Conservation (phyloP, 2,888 invertebrate genomes). For the Pterostichus niger region DNA sequence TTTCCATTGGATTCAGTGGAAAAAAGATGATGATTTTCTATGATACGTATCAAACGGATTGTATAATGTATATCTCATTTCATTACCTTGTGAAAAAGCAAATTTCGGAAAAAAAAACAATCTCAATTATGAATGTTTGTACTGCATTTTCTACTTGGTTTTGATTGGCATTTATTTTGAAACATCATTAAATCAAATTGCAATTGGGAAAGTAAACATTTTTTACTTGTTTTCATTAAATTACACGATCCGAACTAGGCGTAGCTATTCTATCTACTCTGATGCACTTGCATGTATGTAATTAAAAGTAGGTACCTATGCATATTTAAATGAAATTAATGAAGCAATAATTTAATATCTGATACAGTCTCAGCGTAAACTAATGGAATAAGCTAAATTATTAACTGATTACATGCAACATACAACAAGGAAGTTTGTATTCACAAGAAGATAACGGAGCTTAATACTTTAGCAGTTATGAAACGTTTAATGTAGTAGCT, state of each 20-base stretch:
- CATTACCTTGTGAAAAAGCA: too few species aligned
- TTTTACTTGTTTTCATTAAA: not conserved
- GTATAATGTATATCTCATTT: too few species aligned
- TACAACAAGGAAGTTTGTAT: constrained; percentile 3
- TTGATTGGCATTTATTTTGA: constrained; percentile 1
- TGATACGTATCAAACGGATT: too few species aligned
- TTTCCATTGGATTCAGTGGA: too few species aligned
- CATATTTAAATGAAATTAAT: not conserved
- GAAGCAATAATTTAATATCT: constrained; percentile 12
- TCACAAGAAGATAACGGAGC: constrained; percentile 25
- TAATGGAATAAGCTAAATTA: constrained; percentile 38
- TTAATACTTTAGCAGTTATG: constrained; percentile 34
- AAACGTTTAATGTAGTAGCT: constrained; percentile 6
- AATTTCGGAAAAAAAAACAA: too few species aligned
- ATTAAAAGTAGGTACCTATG: not conserved
- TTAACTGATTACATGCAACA: constrained; percentile 24
- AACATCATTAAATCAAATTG: constrained; percentile 30
- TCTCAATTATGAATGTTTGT: too few species aligned
- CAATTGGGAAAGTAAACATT: not conserved
- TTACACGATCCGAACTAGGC: not conserved
- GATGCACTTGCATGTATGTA: not conserved
- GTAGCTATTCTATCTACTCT: not conserved
- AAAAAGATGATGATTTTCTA: too few species aligned
- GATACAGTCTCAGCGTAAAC: not conserved
- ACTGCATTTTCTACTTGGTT: not conserved